Evolutionary conservation across 2,113 vertebrate species (phyloP), one percentile per base, ranked within the genome.

Genomic region (Bombycilla garrulus): DNA sequence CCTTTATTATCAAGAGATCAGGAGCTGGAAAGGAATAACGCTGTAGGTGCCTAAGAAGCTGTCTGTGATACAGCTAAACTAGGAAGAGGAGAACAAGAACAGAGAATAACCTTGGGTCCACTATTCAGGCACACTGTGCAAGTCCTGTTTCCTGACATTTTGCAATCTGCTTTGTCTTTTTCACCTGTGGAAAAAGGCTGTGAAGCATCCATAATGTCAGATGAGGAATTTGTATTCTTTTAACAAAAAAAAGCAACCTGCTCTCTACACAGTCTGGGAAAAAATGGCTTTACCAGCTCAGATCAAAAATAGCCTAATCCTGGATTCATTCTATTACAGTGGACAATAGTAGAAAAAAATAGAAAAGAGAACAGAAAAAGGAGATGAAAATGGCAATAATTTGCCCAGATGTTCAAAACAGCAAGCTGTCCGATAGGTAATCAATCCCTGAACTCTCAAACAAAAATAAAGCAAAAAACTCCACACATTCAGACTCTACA

Each of bases 1-100:
- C 62, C 50, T 76, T 65, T 80, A 71, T 72, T 91, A 72, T 82
- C 71, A 62, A 65, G 58, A 90, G 60, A 73, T 76, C 62, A 72
- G 71, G 42, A 92, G 16, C 67, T 90, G 66, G 71, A 88, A 90
- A 86, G 54, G 22, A 85, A 17, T 61, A 56, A 23, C 18, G 14
- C 22, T 76, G 45, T 85, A 80, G 50, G 61, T 66, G 42, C 53
- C 29, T 70, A 54, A 62, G 54, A 84, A 74, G 47, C 74, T 93
- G 35, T 57, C 70, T 94, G 74, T 54, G 62, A 58, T 48, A 66
- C 9, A 57, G 20, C 42, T 90, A 57, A 61, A 0, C 22, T 31
- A 48, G 48, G n/a, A 77, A 88, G 50, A 62, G 17, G 69, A 81
- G 57, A 90, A 69, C 5, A 81, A 38, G 44, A 64, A 48, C 31